phyloP scores from a whole-genome alignment of 2,113 vertebrate genomes.

The Dinomys branickii region DNA sequence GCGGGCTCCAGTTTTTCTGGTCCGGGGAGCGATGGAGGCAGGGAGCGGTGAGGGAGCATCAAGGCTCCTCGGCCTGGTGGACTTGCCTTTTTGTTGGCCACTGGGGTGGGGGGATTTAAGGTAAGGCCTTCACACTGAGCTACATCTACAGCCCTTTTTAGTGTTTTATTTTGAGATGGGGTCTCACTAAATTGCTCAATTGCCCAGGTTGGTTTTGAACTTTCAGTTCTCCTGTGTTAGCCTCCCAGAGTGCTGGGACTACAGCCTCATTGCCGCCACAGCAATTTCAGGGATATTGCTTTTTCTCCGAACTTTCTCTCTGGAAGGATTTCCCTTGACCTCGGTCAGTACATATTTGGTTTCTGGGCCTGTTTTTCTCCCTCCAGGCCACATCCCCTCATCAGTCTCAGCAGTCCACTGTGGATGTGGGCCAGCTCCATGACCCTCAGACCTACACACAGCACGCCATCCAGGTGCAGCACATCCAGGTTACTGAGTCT shows the following conservation, averaged over 20 bases:
- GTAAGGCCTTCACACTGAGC: neutral
- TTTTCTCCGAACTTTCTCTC: neutral
- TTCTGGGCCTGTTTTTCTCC: neutral
- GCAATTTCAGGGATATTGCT: neutral
- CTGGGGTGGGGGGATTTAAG: neutral
- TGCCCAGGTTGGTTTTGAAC: neutral
- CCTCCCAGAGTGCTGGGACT: neutral
- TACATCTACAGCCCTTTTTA: neutral
- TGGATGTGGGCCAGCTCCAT: slow-evolving; percentile 96
- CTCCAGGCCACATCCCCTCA: slow-evolving; percentile 94
- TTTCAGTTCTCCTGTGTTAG: neutral
- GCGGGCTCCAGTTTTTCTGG: neutral
- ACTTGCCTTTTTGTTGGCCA: neutral
- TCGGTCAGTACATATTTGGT: neutral
- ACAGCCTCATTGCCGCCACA: neutral
- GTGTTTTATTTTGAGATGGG: neutral
- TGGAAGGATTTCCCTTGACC: neutral
- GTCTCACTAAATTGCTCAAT: neutral
- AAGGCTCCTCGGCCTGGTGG: neutral
- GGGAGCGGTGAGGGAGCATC: neutral
- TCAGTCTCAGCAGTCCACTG: slow-evolving; percentile 94
- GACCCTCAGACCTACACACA: slow-evolving; percentile 96
- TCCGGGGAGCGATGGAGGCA: neutral
- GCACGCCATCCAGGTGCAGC: slow-evolving; percentile 98
- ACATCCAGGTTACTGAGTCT: slow-evolving; percentile 95